Conservation (phyloP, 2,888 invertebrate genomes). For the Caradrina clavipalpis region DNA sequence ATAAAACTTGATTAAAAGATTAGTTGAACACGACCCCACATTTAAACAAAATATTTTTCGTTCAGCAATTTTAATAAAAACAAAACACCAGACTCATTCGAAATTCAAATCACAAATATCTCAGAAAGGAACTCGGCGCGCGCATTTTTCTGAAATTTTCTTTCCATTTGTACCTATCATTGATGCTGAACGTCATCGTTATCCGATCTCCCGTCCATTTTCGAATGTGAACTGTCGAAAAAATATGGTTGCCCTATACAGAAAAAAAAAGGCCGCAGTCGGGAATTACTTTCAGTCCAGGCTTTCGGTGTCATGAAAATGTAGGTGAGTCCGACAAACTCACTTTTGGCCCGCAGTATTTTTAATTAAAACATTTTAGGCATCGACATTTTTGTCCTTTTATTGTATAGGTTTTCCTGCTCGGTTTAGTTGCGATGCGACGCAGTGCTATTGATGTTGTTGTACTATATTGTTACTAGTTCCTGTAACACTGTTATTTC, state of each 20-base stretch:
- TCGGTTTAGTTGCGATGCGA: constrained; percentile 13
- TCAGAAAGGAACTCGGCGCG: not conserved
- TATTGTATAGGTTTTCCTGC: constrained; percentile 45
- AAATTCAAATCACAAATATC: constrained; percentile 12
- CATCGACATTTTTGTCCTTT: constrained; percentile 64
- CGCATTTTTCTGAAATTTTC: constrained; percentile 12
- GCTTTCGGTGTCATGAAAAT: constrained; percentile 74
- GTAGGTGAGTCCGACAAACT: constrained; percentile 68
- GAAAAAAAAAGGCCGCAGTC: constrained; percentile 68
- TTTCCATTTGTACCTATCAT: constrained; percentile 44
- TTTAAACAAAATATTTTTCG: not conserved
- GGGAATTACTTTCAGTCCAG: constrained; percentile 72
- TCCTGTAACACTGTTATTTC: not conserved
- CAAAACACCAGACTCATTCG: not conserved
- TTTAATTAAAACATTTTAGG: constrained; percentile 77
- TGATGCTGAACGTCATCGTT: constrained; percentile 47
- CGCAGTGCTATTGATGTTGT: not conserved
- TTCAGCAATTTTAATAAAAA: not conserved
- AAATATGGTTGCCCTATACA: constrained; percentile 57
- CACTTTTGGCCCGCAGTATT: constrained; percentile 71
- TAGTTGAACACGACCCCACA: not conserved
- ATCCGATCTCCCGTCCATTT: constrained; percentile 49
- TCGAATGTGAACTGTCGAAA: constrained; percentile 39
- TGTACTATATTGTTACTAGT: not conserved
- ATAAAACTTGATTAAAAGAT: not conserved